Evolutionary conservation across 2,888 invertebrate species (phyloP), one percentile per base, ranked within the genome.

Genomic region (Amaurobius ferox): DNA sequence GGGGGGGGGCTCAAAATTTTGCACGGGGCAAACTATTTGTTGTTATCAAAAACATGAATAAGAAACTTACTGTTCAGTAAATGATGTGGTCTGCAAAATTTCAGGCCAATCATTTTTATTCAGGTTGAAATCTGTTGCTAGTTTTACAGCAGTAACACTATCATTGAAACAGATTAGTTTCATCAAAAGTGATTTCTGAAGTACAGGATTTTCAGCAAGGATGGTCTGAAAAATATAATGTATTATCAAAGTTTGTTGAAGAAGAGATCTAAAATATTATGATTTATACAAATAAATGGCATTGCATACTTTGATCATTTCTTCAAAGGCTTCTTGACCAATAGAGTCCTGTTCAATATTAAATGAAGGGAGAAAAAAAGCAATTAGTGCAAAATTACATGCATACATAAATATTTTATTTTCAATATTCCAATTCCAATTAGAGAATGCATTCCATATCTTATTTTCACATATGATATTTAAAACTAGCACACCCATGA

Each of bases 221-320:
- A 73, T 67, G 19, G 66, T 70, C 86, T 86, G 32, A 32, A 73
- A 85, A 64, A 19, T n/a, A n/a, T n/a, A n/a, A n/a, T n/a, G n/a
- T n/a, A n/a, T n/a, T n/a, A n/a, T n/a, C n/a, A n/a, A n/a, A n/a
- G n/a, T n/a, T n/a, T n/a, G n/a, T n/a, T n/a, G n/a, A 28, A 0
- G n/a, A 6, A 48, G 13, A 28, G 64, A 64, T 3, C n/a, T 13
- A 30, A 0, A 29, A 13, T n/a, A n/a, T n/a, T n/a, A n/a, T n/a
- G n/a, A n/a, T n/a, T n/a, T n/a, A n/a, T n/a, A n/a, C n/a, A n/a
- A 35, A 23, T 7, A 29, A 29, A n/a, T 30, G 29, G 16, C 3
- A 11, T 48, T 0, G 35, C 83, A 66, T 77, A 83, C 83, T 28
- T 70, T 3, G 2, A 71, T 66, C 19, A 83, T 16, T 66, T 83